Conservation (phyloP, 1,140 invertebrate genomes). For the Heliconius melpomene region DNA sequence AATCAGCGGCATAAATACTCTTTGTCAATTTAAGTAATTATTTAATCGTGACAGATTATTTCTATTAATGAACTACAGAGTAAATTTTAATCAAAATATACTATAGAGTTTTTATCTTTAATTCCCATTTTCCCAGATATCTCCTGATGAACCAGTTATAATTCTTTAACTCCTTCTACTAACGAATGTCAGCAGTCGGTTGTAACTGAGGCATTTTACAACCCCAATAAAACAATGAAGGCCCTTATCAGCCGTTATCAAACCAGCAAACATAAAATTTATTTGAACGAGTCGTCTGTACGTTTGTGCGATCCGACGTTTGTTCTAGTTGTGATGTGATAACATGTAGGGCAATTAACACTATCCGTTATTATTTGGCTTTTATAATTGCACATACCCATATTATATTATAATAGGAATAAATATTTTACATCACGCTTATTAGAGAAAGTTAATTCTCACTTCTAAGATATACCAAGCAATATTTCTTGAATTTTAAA, state of each 20-base stretch:
- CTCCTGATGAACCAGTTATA: not conserved
- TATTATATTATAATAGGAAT: not conserved
- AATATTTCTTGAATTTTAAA: no score
- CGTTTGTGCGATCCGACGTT: conserved; percentile 72
- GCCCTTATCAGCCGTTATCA: conserved; percentile 74
- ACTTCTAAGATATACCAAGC: not conserved
- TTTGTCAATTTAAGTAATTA: no score
- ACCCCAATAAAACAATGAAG: conserved; percentile 78
- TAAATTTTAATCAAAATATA: no score
- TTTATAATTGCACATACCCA: conserved; percentile 7
- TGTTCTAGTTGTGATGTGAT: conserved; percentile 62
- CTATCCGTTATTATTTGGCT: conserved; percentile 33
- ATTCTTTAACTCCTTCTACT: conserved; percentile 47
- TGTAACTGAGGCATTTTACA: conserved; percentile 62
- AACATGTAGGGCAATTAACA: conserved; percentile 46
- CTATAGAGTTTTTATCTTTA: not conserved
- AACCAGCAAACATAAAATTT: conserved; percentile 75
- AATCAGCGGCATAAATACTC: no score
- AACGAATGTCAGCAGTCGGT: conserved; percentile 53
- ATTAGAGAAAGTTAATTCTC: not conserved
- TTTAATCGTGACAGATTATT: no score
- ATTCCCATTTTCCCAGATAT: not conserved
- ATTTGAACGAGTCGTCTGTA: conserved; percentile 70
- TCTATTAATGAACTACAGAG: no score
- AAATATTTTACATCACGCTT: not conserved